These are phyloP conservation scores for Holacanthus passer DNA, from an alignment of 2,113 vertebrate genomes.

Conservation along the genomic window DNA sequence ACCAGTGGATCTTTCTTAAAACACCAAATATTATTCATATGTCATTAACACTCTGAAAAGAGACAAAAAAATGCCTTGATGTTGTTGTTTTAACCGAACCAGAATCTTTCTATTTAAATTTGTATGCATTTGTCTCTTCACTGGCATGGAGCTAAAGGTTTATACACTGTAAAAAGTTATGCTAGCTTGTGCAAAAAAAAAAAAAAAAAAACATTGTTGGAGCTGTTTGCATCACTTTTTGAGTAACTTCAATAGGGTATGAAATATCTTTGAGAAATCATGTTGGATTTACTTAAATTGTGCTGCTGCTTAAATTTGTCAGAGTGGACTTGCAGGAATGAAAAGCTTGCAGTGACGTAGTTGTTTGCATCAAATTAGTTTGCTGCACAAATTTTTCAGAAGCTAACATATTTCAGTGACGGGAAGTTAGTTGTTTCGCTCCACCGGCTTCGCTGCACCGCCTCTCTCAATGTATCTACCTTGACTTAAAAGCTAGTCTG, in stretches of 20 bases:
- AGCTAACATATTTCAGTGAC: slow-evolving; percentile 40
- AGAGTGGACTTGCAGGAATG: slow-evolving; percentile 39
- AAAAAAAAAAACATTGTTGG: background rate
- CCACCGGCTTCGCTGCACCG: slow-evolving; percentile 15
- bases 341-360: slow-evolving; percentile 56
- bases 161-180: slow-evolving; percentile 77
- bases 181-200: slow-evolving; percentile 54
- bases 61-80: slow-evolving; percentile 48
- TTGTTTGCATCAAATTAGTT: slow-evolving; percentile 55
- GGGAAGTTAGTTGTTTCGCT: slow-evolving; percentile 35
- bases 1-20: slow-evolving; percentile 68
- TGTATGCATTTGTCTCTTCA: slow-evolving; percentile 79
- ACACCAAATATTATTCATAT: slow-evolving; percentile 65
- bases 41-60: slow-evolving; percentile 51
- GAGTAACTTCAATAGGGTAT: slow-evolving; percentile 55
- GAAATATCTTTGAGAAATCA: slow-evolving; percentile 32
- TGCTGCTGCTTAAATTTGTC: slow-evolving; percentile 54
- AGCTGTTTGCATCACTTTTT: slow-evolving; percentile 56
- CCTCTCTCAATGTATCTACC: slow-evolving; percentile 37
- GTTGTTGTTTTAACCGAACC: slow-evolving; percentile 61
- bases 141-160: slow-evolving; percentile 75
- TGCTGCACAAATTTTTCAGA: slow-evolving; percentile 29
- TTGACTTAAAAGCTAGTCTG: slow-evolving; percentile 36
- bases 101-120: slow-evolving; percentile 71
- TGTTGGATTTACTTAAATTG: slow-evolving; percentile 64